Evolutionary conservation across 2,888 invertebrate genomes (phyloP).

Genomic region (Alsophila aescularia): DNA sequence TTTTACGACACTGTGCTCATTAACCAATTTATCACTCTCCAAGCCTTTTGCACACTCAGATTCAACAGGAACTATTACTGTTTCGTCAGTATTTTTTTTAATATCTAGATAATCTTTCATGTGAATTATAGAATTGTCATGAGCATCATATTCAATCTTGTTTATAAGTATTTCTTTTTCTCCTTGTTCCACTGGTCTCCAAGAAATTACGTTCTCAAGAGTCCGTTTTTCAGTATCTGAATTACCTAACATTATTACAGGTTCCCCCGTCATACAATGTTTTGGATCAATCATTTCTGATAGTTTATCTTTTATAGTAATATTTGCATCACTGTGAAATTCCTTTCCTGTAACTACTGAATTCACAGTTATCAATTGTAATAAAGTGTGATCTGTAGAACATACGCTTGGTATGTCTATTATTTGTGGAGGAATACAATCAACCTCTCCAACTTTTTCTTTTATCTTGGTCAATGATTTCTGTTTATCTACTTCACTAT

Average conservation of each 20-base stretch:
- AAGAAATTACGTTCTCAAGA: slow-evolving; percentile 2
- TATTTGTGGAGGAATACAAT: background rate
- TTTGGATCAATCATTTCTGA: background rate
- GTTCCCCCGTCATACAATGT: background rate
- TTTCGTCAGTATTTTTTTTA: background rate
- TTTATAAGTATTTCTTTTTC: background rate
- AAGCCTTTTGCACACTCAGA: background rate
- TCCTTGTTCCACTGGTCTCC: background rate
- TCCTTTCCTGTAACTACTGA: slow-evolving; percentile 13
- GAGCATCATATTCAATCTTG: background rate
- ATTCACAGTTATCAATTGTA: slow-evolving; percentile 18
- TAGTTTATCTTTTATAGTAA: background rate
- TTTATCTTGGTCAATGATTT: slow-evolving; percentile 45
- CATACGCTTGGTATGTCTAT: background rate
- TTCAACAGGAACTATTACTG: background rate
- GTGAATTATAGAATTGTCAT: background rate
- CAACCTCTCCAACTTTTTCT: slow-evolving; percentile 57
- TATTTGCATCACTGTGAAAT: background rate
- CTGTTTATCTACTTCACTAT: slow-evolving; percentile 14
- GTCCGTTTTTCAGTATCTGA: background rate
- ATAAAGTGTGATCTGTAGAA: background rate
- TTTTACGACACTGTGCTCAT: background rate
- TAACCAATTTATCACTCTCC: background rate
- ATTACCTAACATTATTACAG: background rate
- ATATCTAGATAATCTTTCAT: background rate